A percentile compares a stretch with the other conserved stretches of the same genome.
Conservation (phyloP, 2,888 invertebrate species). For the Troilus luridus region DNA sequence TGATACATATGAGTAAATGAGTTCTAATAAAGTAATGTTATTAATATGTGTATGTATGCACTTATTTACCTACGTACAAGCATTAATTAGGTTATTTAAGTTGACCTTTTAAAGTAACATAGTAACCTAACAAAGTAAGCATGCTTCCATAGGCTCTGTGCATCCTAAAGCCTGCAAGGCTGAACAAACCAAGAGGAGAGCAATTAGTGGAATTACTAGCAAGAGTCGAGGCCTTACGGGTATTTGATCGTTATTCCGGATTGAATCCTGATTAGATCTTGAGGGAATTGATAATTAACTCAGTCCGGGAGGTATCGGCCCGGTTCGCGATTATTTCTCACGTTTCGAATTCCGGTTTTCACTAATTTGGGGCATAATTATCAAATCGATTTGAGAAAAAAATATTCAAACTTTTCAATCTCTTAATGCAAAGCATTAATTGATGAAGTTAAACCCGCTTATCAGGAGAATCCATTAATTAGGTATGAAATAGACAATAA, state of each 20-base stretch:
- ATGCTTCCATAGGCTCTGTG: background rate
- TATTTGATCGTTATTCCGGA: constrained; percentile 22
- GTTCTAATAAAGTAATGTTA: too few relatives aligned
- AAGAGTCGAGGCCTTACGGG: background rate
- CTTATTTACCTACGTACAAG: too few relatives aligned
- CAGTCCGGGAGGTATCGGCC: background rate
- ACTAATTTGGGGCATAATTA: background rate
- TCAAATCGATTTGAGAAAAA: background rate
- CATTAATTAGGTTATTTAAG: background rate
- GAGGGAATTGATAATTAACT: constrained; percentile 17
- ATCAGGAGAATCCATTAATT: too few relatives aligned
- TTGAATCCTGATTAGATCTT: constrained; percentile 21
- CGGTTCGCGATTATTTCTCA: background rate
- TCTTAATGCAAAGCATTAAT: too few relatives aligned
- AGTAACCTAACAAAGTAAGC: background rate
- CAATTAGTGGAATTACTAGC: background rate
- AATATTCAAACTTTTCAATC: too few relatives aligned
- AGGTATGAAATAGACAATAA: too few relatives aligned
- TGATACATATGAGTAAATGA: too few relatives aligned
- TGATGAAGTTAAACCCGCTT: too few relatives aligned
- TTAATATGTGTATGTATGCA: too few relatives aligned
- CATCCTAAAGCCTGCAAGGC: background rate
- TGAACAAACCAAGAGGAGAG: background rate
- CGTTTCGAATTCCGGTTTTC: background rate
- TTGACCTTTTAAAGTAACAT: background rate